Evolutionary conservation across 2,797 vertebrate genomes (phyloP), one percentile per base, ranked within the genome.

Genomic region (Intellagama lesueurii): DNA sequence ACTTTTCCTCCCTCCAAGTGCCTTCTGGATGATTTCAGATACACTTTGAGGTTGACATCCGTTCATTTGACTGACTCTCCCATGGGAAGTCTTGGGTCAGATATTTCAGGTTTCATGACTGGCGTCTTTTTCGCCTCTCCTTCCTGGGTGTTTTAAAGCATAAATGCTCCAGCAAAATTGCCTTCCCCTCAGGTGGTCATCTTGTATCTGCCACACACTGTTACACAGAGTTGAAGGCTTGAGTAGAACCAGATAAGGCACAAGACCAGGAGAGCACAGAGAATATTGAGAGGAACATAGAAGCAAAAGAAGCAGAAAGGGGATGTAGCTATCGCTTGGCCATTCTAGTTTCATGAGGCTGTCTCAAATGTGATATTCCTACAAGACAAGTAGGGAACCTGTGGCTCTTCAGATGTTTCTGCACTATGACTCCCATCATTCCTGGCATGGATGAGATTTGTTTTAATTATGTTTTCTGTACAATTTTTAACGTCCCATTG

Each of bases 21-120:
- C 64, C 9, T 64, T 81, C 56, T 72, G 17, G 82, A 60, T 85
- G n/a, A 44, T 52, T 89, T 89, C 30, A 75, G 32, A 5, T 52
- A 81, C 69, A 80, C 16, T 64, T 89, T 89, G 78, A 81, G 1
- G 11, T 30, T 86, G 28, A 75, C 84, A 75, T 40, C 44, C 47
- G 19, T 85, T 85, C 69, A 80, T 28, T 80, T 76, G 32, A 8
- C 16, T 44, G 75, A 16, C 26, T 7, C 40, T 64, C 75, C 26
- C 81, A 26, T 52, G 66, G 19, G n/a, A 84, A 72, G 68, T 40
- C 35, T 60, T 72, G 1, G 68, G 2, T 49, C 78, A 75, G 35
- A 56, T 90, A 87, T 86, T 76, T 89, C 77, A 80, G 44, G 77
- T 89, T 76, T 83, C 66, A 32, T 83, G 60, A 24, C 73, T 79